Evolutionary conservation across 1,140 invertebrate species (phyloP), one percentile per base, ranked within the genome.

Genomic region (Drosophila nigromelanica): DNA sequence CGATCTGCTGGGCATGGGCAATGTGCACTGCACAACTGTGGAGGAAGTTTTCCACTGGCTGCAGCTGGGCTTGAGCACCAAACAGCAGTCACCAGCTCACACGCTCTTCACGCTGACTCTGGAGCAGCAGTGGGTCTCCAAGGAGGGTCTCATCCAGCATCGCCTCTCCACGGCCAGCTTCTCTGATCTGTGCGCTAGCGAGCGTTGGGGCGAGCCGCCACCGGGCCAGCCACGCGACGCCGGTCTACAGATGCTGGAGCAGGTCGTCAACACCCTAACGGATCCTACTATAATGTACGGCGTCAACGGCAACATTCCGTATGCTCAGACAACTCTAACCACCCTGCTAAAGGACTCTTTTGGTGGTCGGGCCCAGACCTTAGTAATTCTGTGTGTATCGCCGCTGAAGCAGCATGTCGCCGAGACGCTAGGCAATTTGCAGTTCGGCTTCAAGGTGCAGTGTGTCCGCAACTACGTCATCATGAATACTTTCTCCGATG

Each of bases 161-260:
- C 93, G 93, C 11, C 92, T 95, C 73, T 95, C 95, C 7, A 95
- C 95, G n/a, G 94, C 94, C 2, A 95, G 94, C 79, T 95, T 95
- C 89, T 94, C 94, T 80, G 95, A 95, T 90, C 87, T 95, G 8
- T 93, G 94, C 47, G 94, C 93, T 47, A 94, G 93, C 48, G 94
- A 95, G 68, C 93, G 94, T 63, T 78, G 92, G 14, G 75, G 92
- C n/a, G 92, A 92, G 7, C 72, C 92, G 18, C 89, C 92, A 4
- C 89, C 92, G 21, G 92, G 91, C 8, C 76, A 93, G 12, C 93
- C 93, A 0, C 92, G 89, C 11, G 93, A 94, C 83, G 63, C 77
- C 0, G 94, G 94, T 4, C 76, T 95, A 24, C 93, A 94, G 86
- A 92, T 94, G 58, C 80, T 95, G 72, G 94, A 95, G 75, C 93